These are phyloP conservation scores for Dolichotis patagonum DNA, from an alignment of 2,113 vertebrate species.

Conservation along the genomic window DNA sequence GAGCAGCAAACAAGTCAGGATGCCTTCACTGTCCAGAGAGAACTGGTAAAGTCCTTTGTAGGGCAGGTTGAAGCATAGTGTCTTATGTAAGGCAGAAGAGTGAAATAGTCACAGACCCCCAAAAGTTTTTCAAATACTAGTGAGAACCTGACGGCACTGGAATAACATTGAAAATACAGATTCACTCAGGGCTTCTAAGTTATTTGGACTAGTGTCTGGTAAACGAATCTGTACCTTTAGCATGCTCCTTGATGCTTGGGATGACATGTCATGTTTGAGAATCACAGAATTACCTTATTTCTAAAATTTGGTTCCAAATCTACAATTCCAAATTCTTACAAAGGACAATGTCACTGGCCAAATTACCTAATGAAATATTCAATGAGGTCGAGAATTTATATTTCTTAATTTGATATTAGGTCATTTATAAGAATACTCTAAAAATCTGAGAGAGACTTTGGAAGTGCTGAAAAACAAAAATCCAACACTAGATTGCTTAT, in stretches of 20 bases:
- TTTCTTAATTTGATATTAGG: constrained; percentile 1
- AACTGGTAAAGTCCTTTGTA: background rate
- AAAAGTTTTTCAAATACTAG: background rate
- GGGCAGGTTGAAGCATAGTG: background rate
- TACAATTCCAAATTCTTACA: background rate
- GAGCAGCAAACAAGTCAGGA: background rate
- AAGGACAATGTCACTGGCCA: background rate
- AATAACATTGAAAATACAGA: constrained; percentile 9
- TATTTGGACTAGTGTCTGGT: background rate
- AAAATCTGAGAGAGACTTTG: constrained; percentile 18
- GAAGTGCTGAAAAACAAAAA: constrained; percentile 37
- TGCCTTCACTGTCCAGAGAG: background rate
- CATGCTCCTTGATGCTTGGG: background rate
- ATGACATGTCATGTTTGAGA: background rate
- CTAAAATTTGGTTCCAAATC: constrained; percentile 9
- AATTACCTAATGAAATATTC: background rate
- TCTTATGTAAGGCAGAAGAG: background rate
- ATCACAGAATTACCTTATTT: background rate
- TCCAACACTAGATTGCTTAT: background rate
- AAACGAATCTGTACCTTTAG: background rate
- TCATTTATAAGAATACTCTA: background rate
- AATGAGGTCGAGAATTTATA: background rate
- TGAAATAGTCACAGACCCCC: background rate
- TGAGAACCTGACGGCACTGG: background rate
- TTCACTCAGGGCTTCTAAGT: background rate